Percentiles rank a stretch among this genome's conserved stretches.
These are phyloP conservation scores for Allygus modestus DNA, from an alignment of 2,888 invertebrate genomes.

Conservation along the genomic window DNA sequence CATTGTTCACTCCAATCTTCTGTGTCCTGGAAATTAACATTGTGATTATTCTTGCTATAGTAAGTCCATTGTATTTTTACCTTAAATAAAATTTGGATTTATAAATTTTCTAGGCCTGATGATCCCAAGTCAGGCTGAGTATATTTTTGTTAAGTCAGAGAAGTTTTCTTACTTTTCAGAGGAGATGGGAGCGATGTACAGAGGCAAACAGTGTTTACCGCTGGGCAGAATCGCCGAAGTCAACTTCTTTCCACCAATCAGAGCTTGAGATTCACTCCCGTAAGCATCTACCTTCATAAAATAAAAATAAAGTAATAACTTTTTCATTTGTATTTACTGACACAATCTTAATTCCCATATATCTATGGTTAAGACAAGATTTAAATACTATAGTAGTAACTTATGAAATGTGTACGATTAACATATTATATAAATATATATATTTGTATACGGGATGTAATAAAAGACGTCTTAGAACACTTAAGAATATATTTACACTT, in stretches of 20 bases:
- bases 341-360: background rate
- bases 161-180: constrained; percentile 95
- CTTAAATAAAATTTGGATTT: no score
- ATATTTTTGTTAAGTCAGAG: no score
- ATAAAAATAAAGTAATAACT: background rate
- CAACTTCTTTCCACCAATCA: constrained; percentile 88
- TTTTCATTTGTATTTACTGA: background rate
- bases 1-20: constrained; percentile 72
- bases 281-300: constrained; percentile 81
- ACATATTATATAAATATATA: no score
- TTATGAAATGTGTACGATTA: no score
- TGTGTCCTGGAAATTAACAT: constrained; percentile 69
- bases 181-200: constrained; percentile 88
- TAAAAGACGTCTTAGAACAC: no score
- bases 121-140: no score
- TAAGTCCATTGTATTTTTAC: no score
- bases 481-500: no score
- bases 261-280: constrained; percentile 81
- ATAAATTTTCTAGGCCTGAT: no score
- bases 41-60: background rate
- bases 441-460: no score
- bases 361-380: no score
- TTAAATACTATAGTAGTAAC: no score
- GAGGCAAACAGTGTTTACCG: constrained; percentile 80
- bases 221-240: constrained; percentile 78